Conservation (phyloP, 1,140 invertebrate genomes). For the Apis florea region DNA sequence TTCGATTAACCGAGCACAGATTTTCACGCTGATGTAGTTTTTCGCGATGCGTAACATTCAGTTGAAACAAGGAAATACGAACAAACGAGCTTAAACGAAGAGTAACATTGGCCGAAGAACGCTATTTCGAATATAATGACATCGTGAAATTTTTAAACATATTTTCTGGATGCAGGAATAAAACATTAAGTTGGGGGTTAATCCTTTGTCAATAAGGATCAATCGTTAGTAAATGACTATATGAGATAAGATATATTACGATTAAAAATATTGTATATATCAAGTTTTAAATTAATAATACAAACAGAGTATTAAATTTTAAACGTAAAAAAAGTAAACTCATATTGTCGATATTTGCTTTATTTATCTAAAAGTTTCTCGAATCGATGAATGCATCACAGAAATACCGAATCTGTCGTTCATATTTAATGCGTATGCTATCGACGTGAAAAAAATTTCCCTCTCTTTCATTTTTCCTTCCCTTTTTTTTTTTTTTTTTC, state of each 20-base stretch:
- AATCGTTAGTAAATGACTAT: too few species aligned
- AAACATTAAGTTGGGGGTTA: too few species aligned
- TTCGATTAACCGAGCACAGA: conserved; percentile 35
- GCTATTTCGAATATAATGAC: neutral
- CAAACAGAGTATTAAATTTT: neutral
- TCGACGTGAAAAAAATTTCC: conserved; percentile 12
- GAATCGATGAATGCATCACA: conserved; percentile 12
- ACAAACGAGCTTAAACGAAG: neutral
- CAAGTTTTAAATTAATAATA: neutral
- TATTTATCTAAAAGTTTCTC: conserved; percentile 31
- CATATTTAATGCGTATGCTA: conserved; percentile 16
- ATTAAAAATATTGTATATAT: too few species aligned
- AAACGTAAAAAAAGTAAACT: neutral
- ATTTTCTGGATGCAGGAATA: too few species aligned
- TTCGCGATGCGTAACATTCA: neutral
- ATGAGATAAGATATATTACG: too few species aligned
- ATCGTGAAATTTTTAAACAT: neutral
- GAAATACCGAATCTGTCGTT: conserved; percentile 15
- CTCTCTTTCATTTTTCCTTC: neutral
- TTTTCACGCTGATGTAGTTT: conserved; percentile 30
- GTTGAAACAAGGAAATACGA: neutral
- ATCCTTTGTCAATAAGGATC: too few species aligned
- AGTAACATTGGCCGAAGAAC: neutral
- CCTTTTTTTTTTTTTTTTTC: neutral
- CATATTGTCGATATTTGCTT: conserved; percentile 4